Evolutionary conservation across 2,797 vertebrate species (phyloP), one percentile per base, ranked within the genome.

Genomic region (Chiloscyllium punctatum): DNA sequence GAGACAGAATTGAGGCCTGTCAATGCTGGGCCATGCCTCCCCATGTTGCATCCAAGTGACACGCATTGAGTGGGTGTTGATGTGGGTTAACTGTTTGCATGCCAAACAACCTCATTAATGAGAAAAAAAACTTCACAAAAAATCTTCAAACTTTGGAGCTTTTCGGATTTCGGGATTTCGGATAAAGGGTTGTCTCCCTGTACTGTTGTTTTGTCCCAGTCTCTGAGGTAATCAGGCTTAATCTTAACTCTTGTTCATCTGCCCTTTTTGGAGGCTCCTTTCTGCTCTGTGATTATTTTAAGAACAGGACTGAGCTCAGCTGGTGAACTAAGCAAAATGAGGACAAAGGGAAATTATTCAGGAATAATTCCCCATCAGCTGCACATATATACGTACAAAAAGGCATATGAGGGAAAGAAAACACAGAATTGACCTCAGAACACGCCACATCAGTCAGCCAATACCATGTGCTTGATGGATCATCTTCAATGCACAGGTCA

Each of bases 401-500:
- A 62, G 16, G 7, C 21, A 66, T 37, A n/a, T 0, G 21, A 68
- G 23, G 68, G 62, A 23, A 23, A 42, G 68, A 37, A 92, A 11
- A n/a, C 90, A 68, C 23, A 84, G 8, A 7, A 3, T 0, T 68
- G 62, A 92, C 23, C 62, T 37, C n/a, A 37, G 13, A n/a, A 66
- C 3, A 8, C 37, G 1, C 6, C n/a, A n/a, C 8, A 25, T 68
- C 90, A 69, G 62, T 11, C 68, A 69, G 8, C 37, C 90, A 92
- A 66, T 21, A 92, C 90, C 42, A 27, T 69, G 90, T 92, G 37
- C 42, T 69, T 69, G n/a, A 92, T 92, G 62, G 90, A 68, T 92
- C 37, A 69, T 69, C 42, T 69, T 91, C 88, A 91, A 33, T 37
- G 2, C 23, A 23, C 9, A 91, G 88, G 57, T 92, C 90, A 68